Percentiles rank a stretch among this genome's conserved stretches.
Evolutionary conservation across 2,797 vertebrate species (phyloP).

Genomic region (Schizopygopsis pylzovi): DNA sequence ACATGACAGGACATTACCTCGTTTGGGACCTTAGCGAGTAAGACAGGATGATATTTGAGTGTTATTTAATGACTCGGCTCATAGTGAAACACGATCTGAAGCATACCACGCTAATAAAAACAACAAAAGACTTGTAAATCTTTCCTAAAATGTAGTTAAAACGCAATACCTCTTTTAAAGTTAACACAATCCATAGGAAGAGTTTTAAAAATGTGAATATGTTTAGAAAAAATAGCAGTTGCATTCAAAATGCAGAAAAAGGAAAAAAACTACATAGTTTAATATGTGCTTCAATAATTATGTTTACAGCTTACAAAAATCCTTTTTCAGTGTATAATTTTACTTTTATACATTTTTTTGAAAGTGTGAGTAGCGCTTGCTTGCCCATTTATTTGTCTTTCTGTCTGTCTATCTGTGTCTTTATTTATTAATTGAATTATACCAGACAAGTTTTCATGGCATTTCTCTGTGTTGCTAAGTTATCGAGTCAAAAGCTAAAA

Average conservation of each 20-base stretch:
- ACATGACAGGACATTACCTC: conserved; percentile 81
- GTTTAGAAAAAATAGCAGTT: background rate
- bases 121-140: conserved; percentile 41
- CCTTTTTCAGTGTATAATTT: too few species aligned
- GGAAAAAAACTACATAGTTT: background rate
- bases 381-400: background rate
- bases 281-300: background rate
- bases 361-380: background rate
- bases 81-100: conserved; percentile 35
- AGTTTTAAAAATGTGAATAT: background rate
- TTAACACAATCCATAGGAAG: background rate
- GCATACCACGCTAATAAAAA: conserved; percentile 32
- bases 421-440: too few species aligned
- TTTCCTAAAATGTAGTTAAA: conserved; percentile 29
- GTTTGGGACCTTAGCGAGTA: conserved; percentile 77
- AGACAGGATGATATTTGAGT: conserved; percentile 76
- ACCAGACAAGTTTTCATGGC: too few species aligned
- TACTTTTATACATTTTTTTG: background rate
- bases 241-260: background rate
- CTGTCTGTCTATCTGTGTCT: background rate
- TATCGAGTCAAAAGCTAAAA: background rate
- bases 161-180: conserved; percentile 12
- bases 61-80: conserved; percentile 67
- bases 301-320: too few species aligned
- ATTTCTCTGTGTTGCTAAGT: background rate